Conservation (phyloP, 2,797 vertebrate species). For the Luscinia megarhynchos region DNA sequence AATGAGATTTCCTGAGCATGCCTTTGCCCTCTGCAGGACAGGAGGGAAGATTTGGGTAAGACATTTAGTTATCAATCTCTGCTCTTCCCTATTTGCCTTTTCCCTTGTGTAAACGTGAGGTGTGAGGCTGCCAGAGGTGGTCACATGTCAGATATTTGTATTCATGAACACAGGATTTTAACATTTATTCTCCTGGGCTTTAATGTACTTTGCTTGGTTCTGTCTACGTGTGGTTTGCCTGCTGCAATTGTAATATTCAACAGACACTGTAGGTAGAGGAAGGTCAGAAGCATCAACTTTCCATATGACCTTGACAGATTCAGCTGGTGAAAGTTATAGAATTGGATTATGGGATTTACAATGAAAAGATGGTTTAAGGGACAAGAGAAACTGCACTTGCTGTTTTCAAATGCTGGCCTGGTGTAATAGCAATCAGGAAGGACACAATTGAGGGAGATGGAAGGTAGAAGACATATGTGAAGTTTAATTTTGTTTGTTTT, state of each 20-base stretch:
- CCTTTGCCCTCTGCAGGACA: not conserved
- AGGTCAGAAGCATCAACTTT: constrained; percentile 62
- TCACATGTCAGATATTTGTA: not conserved
- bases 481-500: not conserved
- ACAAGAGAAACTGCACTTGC: not conserved
- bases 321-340: constrained; percentile 61
- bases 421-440: not conserved
- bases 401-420: not conserved
- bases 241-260: constrained; percentile 47
- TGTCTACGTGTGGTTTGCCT: constrained; percentile 31
- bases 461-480: not conserved
- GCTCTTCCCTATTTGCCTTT: constrained; percentile 16
- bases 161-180: constrained; percentile 39
- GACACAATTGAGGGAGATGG: not conserved
- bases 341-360: constrained; percentile 69
- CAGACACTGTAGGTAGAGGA: constrained; percentile 40
- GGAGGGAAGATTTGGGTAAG: not conserved
- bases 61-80: not conserved
- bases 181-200: constrained; percentile 62
- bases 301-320: constrained; percentile 64
- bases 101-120: constrained; percentile 11
- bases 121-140: not conserved
- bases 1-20: not conserved
- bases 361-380: constrained; percentile 46
- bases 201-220: constrained; percentile 44